Percentiles rank a stretch among this genome's conserved stretches.
phyloP scores from a whole-genome alignment of 2,888 invertebrate genomes.

The Dendrolimus houi region DNA sequence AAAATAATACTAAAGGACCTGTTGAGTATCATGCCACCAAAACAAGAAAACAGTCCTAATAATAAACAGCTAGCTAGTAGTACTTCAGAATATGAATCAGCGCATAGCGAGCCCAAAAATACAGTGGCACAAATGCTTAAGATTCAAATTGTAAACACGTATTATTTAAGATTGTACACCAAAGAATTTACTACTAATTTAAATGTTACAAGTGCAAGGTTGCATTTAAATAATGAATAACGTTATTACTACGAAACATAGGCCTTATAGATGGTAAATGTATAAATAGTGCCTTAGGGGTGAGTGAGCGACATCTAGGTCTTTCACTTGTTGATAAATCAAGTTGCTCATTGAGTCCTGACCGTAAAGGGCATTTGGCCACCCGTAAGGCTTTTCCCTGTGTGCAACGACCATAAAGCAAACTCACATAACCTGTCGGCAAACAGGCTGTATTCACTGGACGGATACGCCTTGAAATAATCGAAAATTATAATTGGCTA shows the following conservation, averaged over 20 bases:
- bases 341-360: slow-evolving; percentile 32
- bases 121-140: no score
- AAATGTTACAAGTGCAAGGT: no score
- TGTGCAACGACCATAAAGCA: slow-evolving; percentile 28
- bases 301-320: background rate
- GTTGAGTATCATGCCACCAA: slow-evolving; percentile 15
- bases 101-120: no score
- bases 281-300: background rate
- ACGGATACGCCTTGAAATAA: slow-evolving; percentile 47
- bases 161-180: no score
- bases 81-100: slow-evolving; percentile 4
- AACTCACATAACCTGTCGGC: slow-evolving; percentile 56
- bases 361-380: slow-evolving; percentile 35
- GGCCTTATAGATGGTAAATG: background rate
- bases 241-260: no score
- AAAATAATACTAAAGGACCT: slow-evolving; percentile 1
- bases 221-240: no score
- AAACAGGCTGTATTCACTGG: slow-evolving; percentile 24
- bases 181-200: no score
- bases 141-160: no score
- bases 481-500: slow-evolving; percentile 62
- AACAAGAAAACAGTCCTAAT: slow-evolving; percentile 19
- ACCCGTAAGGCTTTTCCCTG: slow-evolving; percentile 33
- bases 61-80: slow-evolving; percentile 14
- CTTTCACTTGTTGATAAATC: slow-evolving; percentile 6